Conservation (phyloP, 1,140 invertebrate genomes). For the Penaeus chinensis region DNA sequence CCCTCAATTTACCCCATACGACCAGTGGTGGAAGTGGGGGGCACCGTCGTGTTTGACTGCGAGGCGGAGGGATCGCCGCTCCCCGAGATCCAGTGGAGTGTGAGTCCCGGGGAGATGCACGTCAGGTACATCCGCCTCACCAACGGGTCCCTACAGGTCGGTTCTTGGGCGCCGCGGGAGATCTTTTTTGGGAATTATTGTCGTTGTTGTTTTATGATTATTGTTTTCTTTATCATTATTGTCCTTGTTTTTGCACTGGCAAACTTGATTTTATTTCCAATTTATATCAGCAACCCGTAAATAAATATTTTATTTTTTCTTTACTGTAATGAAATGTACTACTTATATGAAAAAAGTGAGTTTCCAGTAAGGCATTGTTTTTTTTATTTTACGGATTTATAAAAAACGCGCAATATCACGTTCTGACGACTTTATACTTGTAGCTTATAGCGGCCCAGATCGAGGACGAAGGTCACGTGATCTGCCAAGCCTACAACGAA, state of each 20-base stretch:
- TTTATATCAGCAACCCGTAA: too few species aligned
- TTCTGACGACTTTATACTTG: not conserved
- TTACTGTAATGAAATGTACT: too few species aligned
- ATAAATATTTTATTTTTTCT: too few species aligned
- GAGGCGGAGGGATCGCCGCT: conserved; percentile 69
- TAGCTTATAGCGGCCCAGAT: conserved; percentile 53
- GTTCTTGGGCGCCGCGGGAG: not conserved
- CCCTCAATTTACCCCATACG: not conserved
- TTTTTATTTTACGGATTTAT: too few species aligned
- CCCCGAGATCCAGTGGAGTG: conserved; percentile 69
- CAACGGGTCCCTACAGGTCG: conserved; percentile 53
- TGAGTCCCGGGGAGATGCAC: conserved; percentile 50
- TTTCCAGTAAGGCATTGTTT: too few species aligned
- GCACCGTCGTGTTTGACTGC: conserved; percentile 66
- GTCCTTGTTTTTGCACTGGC: too few species aligned
- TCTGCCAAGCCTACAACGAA: conserved; percentile 57
- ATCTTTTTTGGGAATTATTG: too few species aligned
- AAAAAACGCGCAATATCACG: not conserved
- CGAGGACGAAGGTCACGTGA: conserved; percentile 55
- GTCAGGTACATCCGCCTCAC: conserved; percentile 33
- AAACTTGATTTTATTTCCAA: too few species aligned
- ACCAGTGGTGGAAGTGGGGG: conserved; percentile 45
- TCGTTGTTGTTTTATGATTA: too few species aligned
- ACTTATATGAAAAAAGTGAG: not conserved
- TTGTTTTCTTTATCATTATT: too few species aligned